Evolutionary conservation across 2,888 invertebrate species (phyloP).

Genomic region (Myathropa florea): DNA sequence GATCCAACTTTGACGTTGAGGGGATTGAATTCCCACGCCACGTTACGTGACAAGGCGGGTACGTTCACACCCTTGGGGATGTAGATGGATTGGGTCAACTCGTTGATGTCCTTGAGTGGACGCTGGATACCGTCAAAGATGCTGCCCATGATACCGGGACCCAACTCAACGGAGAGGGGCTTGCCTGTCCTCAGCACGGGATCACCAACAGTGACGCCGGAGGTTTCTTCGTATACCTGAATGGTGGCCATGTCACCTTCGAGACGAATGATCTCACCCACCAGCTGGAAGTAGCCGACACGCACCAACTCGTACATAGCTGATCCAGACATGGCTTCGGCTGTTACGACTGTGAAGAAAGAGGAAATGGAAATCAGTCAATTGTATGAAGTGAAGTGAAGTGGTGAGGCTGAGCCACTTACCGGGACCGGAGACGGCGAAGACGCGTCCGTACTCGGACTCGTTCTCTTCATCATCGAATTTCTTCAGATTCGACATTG

Average conservation of each 20-base stretch:
- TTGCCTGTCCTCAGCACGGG: constrained; percentile 99
- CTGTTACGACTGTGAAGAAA: constrained; percentile 93
- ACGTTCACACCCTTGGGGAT: constrained; percentile 99
- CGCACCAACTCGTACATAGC: constrained; percentile 99
- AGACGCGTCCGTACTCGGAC: constrained; percentile 95
- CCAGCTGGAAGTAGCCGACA: constrained; percentile 98
- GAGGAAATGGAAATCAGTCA: not conserved
- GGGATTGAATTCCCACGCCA: constrained; percentile 96
- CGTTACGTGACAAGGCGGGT: constrained; percentile 91
- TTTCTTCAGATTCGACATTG: constrained; percentile 86
- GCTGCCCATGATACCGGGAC: constrained; percentile 99
- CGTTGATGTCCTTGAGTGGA: constrained; percentile 97
- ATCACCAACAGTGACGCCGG: constrained; percentile 99
- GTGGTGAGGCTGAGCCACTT: constrained; percentile 59
- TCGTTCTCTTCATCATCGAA: constrained; percentile 93
- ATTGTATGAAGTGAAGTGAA: not conserved
- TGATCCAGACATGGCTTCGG: constrained; percentile 99
- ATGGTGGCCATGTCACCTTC: constrained; percentile 99
- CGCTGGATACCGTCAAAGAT: constrained; percentile 99
- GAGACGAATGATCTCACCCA: constrained; percentile 99
- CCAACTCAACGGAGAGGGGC: constrained; percentile 98
- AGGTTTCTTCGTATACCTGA: constrained; percentile 98
- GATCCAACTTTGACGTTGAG: constrained; percentile 93
- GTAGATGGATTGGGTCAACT: constrained; percentile 97
- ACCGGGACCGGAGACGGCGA: constrained; percentile 99